Base-by-base conservation (phyloP, 2,113 vertebrate species). In the Crotalus tigris region DNA sequence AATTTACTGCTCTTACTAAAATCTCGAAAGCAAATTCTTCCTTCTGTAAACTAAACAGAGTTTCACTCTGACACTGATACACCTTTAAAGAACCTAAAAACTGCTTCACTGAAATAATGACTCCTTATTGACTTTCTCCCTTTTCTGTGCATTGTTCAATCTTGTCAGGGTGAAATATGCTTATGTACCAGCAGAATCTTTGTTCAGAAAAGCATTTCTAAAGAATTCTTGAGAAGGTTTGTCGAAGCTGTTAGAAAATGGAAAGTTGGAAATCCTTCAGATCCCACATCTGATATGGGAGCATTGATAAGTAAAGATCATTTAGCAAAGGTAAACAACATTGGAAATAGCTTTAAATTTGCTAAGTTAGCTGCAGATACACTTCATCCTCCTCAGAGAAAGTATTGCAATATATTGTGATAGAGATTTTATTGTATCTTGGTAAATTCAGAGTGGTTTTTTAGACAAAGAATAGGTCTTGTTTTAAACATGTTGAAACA, bases 101-200 rank as follows among this genome's bases (percentile, higher is more conserved):
- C 33, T 44, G 75, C 75, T 0, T 49, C 21, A 3, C 7, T 53
- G 4, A 23, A 90, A 15, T 46, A 49, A 39, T 58, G 1, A 23
- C 12, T 55, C n/a, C 1, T 75, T 23, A 26, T 33, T 92, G 51
- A 90, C 17, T 19, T 55, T 8, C 1, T 44, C 8, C 87, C 75
- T 23, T 61, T 0, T 29, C 44, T 23, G 26, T 21, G 9, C 8
- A 4, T 44, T 89, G 44, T 1, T 81, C 86, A 51, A 93, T 90
- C 91, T 46, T n/a, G 93, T 92, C 93, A 99, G 99, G 99, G 99
- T 85, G 99, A 99, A 95, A 98, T 99, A 96, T 99, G 99, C 94
- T 97, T 99, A 88, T 99, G 99, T 91, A 99, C 99, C 95, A 99
- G 99, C 95, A 98, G 99, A 95, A 99, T 99, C 95, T 99, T 99